A percentile compares a stretch with the other conserved stretches of the same genome.
phyloP scores from a whole-genome alignment of 2,888 invertebrate genomes.

The Drosophila ustulata region DNA sequence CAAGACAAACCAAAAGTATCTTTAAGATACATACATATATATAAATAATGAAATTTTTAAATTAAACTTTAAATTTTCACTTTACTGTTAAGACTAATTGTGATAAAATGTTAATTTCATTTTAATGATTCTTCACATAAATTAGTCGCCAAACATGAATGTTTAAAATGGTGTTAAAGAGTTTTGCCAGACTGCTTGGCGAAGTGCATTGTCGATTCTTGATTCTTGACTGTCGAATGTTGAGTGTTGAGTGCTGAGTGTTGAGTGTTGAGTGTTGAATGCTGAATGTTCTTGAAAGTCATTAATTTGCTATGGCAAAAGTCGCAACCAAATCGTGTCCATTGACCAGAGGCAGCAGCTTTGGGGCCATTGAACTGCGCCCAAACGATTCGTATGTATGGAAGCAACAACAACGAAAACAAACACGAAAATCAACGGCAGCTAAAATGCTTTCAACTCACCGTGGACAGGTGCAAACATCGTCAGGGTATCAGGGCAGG shows the following conservation, averaged over 20 bases:
- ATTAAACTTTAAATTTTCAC: not conserved
- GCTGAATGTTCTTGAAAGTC: conserved; percentile 36
- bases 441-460: conserved; percentile 47
- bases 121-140: not conserved
- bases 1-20: too few relatives aligned
- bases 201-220: conserved; percentile 1
- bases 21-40: too few relatives aligned
- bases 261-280: conserved; percentile 33
- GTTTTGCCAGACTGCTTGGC: not conserved
- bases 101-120: not conserved
- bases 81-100: not conserved
- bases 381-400: conserved; percentile 42
- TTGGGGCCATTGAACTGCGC: conserved; percentile 64
- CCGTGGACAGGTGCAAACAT: conserved; percentile 70
- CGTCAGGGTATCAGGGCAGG: conserved; percentile 2
- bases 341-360: conserved; percentile 26
- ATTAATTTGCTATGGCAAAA: conserved; percentile 42
- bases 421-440: conserved; percentile 50
- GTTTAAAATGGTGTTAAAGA: not conserved
- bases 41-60: too few relatives aligned
- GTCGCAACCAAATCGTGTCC: conserved; percentile 36
- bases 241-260: not conserved
- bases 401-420: conserved; percentile 52
- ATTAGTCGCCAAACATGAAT: not conserved
- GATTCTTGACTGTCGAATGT: not conserved